Percentiles rank a stretch among this genome's conserved stretches.
These are phyloP conservation scores for Diacarnus erythraeanus DNA, from an alignment of 37 sponge, comb jelly and placozoan genomes.

Conservation along the genomic window DNA sequence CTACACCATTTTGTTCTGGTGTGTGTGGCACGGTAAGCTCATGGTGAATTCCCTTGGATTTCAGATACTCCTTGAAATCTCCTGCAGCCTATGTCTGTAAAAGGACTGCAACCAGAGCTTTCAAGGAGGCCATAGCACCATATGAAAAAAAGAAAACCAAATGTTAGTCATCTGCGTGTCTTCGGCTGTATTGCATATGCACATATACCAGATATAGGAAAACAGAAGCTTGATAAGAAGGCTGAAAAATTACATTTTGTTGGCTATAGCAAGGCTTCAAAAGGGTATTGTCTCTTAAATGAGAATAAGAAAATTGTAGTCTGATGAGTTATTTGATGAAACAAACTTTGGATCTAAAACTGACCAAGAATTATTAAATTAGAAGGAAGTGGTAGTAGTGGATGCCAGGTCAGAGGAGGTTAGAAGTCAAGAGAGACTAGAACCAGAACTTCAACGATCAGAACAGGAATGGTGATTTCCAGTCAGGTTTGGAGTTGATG, in stretches of 20 bases:
- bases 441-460: too few relatives aligned
- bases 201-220: conserved; percentile 30
- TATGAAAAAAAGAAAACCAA: conserved; percentile 38
- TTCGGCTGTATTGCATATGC: conserved; percentile 49
- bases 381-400: too few relatives aligned
- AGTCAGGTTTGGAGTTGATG: conserved; percentile 41
- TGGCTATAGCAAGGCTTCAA: conserved; percentile 44
- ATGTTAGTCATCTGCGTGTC: conserved; percentile 40
- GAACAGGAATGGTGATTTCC: conserved; percentile 8
- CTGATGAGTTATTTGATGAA: conserved; percentile 36
- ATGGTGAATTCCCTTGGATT: conserved; percentile 36
- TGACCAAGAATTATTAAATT: too few relatives aligned
- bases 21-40: conserved; percentile 38
- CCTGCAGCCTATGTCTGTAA: conserved; percentile 53
- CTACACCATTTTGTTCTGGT: too few relatives aligned
- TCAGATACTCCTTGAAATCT: conserved; percentile 49
- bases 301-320: conserved; percentile 6
- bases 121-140: conserved; percentile 19
- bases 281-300: conserved; percentile 54
- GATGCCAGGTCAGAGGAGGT: too few relatives aligned
- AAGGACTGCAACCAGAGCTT: conserved; percentile 32
- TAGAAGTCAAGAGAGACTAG: too few relatives aligned
- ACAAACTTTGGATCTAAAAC: conserved; percentile 7
- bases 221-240: conserved; percentile 51
- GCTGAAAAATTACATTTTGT: conserved; percentile 34